Percentiles rank a stretch among this genome's conserved stretches.
These are phyloP conservation scores for Carollia perspicillata DNA, from an alignment of 2,113 vertebrate species.

Conservation along the genomic window DNA sequence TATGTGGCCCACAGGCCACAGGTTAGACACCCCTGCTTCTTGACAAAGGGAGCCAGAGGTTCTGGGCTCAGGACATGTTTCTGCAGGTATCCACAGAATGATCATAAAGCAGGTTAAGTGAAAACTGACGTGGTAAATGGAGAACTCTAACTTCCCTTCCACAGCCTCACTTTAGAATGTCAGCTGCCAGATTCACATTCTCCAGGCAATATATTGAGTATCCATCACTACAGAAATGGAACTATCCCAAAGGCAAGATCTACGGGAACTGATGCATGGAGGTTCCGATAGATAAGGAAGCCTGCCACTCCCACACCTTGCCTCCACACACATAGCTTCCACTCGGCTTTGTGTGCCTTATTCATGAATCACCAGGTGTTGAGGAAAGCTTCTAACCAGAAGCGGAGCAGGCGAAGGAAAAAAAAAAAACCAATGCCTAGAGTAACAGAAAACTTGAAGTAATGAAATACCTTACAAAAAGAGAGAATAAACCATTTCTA, in stretches of 20 bases:
- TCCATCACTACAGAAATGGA: not conserved
- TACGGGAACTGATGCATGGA: not conserved
- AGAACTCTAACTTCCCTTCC: not conserved
- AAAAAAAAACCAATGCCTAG: not conserved
- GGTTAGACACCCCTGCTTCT: too few relatives aligned
- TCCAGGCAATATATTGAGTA: not conserved
- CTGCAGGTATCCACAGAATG: not conserved
- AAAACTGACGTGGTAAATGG: not conserved
- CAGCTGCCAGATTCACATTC: not conserved
- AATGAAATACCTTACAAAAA: constrained; percentile 10
- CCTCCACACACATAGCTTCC: not conserved
- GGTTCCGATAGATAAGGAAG: not conserved
- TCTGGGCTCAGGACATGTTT: not conserved
- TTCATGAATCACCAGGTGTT: not conserved
- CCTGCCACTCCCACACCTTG: not conserved
- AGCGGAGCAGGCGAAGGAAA: not conserved
- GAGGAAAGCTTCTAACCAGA: not conserved
- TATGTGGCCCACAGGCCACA: too few relatives aligned
- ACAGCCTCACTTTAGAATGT: not conserved
- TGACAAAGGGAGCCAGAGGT: not conserved
- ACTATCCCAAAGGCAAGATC: not conserved
- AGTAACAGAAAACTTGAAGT: not conserved
- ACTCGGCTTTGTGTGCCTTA: not conserved
- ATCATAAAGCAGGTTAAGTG: not conserved
- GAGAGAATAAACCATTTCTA: not conserved